Evolutionary conservation across 2,888 invertebrate genomes (phyloP).

Genomic region (Colostygia pectinataria): DNA sequence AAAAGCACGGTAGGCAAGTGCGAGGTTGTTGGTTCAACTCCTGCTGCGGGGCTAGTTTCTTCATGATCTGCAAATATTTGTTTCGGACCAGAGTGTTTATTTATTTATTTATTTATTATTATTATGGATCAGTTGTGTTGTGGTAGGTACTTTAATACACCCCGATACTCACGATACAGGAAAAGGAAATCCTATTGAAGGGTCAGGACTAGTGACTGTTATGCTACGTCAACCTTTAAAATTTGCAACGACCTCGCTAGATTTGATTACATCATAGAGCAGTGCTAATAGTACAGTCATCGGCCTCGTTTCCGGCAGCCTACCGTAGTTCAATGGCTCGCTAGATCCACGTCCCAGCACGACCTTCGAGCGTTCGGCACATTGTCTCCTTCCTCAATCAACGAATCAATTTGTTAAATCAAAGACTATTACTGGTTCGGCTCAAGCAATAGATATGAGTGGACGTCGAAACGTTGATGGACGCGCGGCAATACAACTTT

Average conservation of each 20-base stretch:
- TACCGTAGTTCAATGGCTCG: slow-evolving; percentile 74
- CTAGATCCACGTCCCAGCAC: slow-evolving; percentile 42
- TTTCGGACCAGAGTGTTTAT: no score
- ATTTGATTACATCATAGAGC: neutral
- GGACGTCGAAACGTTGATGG: slow-evolving; percentile 28
- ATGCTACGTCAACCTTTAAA: no score
- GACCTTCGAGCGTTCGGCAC: slow-evolving; percentile 62
- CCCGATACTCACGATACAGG: no score
- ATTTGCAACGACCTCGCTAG: neutral
- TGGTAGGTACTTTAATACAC: no score
- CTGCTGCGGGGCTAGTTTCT: no score
- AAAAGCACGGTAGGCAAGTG: no score
- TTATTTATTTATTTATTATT: no score
- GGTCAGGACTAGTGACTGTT: no score
- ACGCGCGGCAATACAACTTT: slow-evolving; percentile 1
- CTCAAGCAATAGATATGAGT: slow-evolving; percentile 4
- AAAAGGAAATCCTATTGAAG: no score
- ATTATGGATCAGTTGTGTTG: no score
- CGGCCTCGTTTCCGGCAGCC: slow-evolving; percentile 71
- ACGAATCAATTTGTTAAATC: slow-evolving; percentile 24
- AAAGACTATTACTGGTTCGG: slow-evolving; percentile 29
- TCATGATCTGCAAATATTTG: no score
- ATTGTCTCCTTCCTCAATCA: slow-evolving; percentile 28
- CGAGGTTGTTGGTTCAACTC: no score
- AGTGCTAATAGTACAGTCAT: slow-evolving; percentile 54